A percentile compares a stretch with the other conserved stretches of the same genome.
Conservation (phyloP, 2,113 vertebrate genomes). For the Elaphurus davidianus region DNA sequence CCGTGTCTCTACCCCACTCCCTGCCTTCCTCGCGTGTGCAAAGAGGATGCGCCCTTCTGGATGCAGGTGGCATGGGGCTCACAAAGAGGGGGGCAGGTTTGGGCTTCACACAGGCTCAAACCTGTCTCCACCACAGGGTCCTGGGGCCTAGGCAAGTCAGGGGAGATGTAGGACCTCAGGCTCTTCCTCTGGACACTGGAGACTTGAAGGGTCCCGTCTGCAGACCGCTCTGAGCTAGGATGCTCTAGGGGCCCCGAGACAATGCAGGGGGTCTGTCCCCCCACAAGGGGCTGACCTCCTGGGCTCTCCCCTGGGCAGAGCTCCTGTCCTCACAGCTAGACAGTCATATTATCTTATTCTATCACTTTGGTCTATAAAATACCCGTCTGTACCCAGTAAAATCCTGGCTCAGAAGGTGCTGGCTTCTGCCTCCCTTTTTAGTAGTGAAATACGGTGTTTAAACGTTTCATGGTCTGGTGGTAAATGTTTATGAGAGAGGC, state of each 20-base stretch:
- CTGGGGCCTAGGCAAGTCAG: neutral
- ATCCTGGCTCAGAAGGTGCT: slow-evolving; percentile 52
- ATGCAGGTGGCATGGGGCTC: accelerated
- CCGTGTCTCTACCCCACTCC: accelerated
- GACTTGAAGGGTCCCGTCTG: accelerated
- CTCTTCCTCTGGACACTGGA: neutral
- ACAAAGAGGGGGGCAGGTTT: neutral
- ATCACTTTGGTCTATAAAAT: slow-evolving; percentile 76
- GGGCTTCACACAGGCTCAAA: neutral
- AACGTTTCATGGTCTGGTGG: slow-evolving; percentile 66
- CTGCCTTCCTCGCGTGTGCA: accelerated
- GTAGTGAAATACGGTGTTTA: slow-evolving; percentile 65
- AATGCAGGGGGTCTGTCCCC: accelerated
- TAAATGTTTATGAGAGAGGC: neutral
- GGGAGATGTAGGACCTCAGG: neutral
- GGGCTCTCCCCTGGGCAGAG: slow-evolving; percentile 9
- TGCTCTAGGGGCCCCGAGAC: neutral
- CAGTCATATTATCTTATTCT: slow-evolving; percentile 44
- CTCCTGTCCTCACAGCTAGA: accelerated
- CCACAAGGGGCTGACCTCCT: no score
- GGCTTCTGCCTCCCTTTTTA: slow-evolving; percentile 57
- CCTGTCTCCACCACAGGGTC: neutral
- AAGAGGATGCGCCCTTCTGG: accelerated
- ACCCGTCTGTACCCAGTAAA: slow-evolving; percentile 52
- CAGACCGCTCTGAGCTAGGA: accelerated